These are phyloP conservation scores for Eupithecia vulgata DNA, from an alignment of 2,888 invertebrate species.

Conservation along the genomic window DNA sequence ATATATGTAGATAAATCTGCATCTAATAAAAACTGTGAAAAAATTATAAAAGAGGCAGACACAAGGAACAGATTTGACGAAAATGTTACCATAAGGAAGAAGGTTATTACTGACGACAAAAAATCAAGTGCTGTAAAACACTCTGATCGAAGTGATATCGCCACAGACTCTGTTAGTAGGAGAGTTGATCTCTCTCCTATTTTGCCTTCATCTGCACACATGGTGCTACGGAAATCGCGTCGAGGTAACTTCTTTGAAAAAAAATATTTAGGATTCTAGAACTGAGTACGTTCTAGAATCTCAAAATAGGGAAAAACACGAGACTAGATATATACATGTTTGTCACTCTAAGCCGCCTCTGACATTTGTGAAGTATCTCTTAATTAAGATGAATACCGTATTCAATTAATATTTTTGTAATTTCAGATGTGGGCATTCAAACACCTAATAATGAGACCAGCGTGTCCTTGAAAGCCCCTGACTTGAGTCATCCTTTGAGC, in stretches of 20 bases:
- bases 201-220: too few relatives aligned
- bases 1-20: background rate
- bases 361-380: too few relatives aligned
- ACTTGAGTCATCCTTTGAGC: background rate
- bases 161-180: background rate
- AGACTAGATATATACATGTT: too few relatives aligned
- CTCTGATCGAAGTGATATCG: background rate
- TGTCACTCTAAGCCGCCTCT: too few relatives aligned
- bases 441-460: background rate
- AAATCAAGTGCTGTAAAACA: background rate
- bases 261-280: too few relatives aligned
- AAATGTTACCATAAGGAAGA: background rate
- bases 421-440: conserved; percentile 20
- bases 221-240: too few relatives aligned
- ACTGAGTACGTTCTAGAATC: too few relatives aligned
- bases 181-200: too few relatives aligned
- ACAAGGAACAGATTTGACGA: background rate
- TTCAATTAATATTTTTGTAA: too few relatives aligned
- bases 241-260: too few relatives aligned
- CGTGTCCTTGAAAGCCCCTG: background rate
- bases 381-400: too few relatives aligned
- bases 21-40: background rate
- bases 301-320: too few relatives aligned
- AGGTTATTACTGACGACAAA: background rate
- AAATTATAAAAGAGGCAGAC: background rate